These are phyloP conservation scores for Sebastes kiyomatsui DNA, from an alignment of 2,797 vertebrate genomes.

Conservation along the genomic window DNA sequence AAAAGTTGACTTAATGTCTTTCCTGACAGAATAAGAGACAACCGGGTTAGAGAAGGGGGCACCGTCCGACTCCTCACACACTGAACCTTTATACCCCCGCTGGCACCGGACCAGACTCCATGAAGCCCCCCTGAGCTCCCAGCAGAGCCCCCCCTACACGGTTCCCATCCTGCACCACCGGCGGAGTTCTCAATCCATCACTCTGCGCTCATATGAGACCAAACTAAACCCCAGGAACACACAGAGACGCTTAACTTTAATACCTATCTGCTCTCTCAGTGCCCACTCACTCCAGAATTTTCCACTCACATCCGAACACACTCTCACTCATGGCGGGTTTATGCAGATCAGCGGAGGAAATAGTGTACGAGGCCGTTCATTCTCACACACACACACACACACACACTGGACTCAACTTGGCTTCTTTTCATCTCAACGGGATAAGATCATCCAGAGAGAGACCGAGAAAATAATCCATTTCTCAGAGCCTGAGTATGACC, in stretches of 20 bases:
- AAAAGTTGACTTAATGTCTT: constrained; percentile 40
- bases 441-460: constrained; percentile 70
- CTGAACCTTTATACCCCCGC: constrained; percentile 68
- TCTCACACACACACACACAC: constrained; percentile 44
- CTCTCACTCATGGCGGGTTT: constrained; percentile 26
- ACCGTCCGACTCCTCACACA: constrained; percentile 52
- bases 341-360: constrained; percentile 40
- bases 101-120: constrained; percentile 62
- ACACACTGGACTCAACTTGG: constrained; percentile 41
- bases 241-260: constrained; percentile 31
- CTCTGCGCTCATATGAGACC: constrained; percentile 27
- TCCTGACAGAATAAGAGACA: constrained; percentile 38
- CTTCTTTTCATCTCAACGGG: constrained; percentile 61
- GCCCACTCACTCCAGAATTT: constrained; percentile 32
- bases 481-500: constrained; percentile 61
- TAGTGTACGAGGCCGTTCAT: background rate
- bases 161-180: constrained; percentile 56
- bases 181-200: constrained; percentile 42
- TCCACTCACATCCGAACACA: background rate
- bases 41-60: constrained; percentile 19
- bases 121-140: constrained; percentile 31
- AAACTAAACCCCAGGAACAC: constrained; percentile 20
- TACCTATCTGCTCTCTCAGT: constrained; percentile 35
- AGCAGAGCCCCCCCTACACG: constrained; percentile 40
- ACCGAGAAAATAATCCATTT: constrained; percentile 68